Evolutionary conservation across 2,888 invertebrate species (phyloP).

Genomic region (Luperina nickerlii): DNA sequence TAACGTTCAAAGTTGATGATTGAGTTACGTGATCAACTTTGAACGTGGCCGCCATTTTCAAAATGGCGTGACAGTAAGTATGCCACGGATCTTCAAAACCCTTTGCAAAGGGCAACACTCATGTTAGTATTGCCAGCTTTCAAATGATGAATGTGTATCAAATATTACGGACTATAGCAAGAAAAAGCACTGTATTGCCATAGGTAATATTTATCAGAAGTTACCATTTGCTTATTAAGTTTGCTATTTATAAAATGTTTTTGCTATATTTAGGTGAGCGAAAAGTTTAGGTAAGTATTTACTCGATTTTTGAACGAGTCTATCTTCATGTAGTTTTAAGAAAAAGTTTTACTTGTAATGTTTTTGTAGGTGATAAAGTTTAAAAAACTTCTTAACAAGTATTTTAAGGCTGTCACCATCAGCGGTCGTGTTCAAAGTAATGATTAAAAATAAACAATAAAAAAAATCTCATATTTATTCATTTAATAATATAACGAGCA

Average conservation of each 20-base stretch:
- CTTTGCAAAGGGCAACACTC: conserved; percentile 5
- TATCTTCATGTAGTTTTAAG: neutral
- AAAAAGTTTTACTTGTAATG: neutral
- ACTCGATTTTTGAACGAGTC: neutral
- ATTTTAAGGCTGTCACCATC: conserved; percentile 54
- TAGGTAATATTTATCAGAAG: neutral
- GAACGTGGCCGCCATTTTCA: too few relatives aligned
- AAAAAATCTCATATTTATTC: conserved; percentile 69
- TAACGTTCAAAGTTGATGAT: too few relatives aligned
- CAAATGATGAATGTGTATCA: neutral
- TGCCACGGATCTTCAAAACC: too few relatives aligned
- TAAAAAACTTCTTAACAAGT: neutral
- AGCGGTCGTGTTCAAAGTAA: conserved; percentile 56
- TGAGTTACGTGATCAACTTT: too few relatives aligned
- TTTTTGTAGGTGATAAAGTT: neutral
- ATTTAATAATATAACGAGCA: conserved; percentile 70
- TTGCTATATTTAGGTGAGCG: neutral
- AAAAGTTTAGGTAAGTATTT: neutral
- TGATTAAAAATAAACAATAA: conserved; percentile 32
- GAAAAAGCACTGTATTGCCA: conserved; percentile 1
- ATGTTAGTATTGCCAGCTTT: neutral
- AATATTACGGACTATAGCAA: neutral
- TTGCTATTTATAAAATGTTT: neutral
- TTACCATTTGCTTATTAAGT: neutral
- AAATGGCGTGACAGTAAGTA: too few relatives aligned